Base-by-base conservation (phyloP, 2,113 vertebrate genomes). In the Lamprologus sp. region DNA sequence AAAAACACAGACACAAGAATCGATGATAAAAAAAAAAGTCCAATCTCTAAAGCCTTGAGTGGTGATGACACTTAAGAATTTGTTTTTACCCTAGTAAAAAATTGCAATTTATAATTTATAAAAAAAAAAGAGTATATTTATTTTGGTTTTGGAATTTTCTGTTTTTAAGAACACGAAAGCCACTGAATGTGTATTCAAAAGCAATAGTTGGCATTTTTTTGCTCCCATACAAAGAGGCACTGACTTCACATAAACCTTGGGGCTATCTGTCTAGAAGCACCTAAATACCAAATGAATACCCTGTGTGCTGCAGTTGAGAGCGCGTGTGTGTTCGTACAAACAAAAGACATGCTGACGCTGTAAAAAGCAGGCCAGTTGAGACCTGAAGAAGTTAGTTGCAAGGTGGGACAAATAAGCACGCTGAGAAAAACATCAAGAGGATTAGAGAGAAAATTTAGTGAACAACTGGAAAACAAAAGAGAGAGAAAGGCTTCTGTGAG, bases 381-480 rank as follows among this genome's bases (percentile, higher is more conserved):
- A 91, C 45, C 75, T 63, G 83, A 10, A 85, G 49, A 82, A 31
- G 88, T 37, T 54, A 45, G 40, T 82, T 86, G 56, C 83, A 81
- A 81, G 31, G 28, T 70, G 26, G 40, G 70, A 35, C 54, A 88
- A 87, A 63, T 13, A 21, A 65, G 45, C 70, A 91, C 12, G 68
- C 55, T 49, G 47, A 87, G 75, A 88, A 89, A 89, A 87, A 40
- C 73, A 86, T 75, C 21, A 58, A 11, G 58, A 53, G 31, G 21
- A 81, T 47, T 68, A 26, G 23, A 26, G 15, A 79, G 21, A 45
- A 28, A 53, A 5, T 26, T 37, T 23, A 13, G 17, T 26, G 5
- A 92, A 86, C 85, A 83, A 70, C 82, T 88, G 88, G 86, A 85
- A 82, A 79, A 21, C n/a, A 65, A 85, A 65, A 85, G 68, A 15